Percentiles rank a stretch among this genome's conserved stretches.
Evolutionary conservation across 2,888 invertebrate genomes (phyloP).

Genomic region (Morpho deidamia): DNA sequence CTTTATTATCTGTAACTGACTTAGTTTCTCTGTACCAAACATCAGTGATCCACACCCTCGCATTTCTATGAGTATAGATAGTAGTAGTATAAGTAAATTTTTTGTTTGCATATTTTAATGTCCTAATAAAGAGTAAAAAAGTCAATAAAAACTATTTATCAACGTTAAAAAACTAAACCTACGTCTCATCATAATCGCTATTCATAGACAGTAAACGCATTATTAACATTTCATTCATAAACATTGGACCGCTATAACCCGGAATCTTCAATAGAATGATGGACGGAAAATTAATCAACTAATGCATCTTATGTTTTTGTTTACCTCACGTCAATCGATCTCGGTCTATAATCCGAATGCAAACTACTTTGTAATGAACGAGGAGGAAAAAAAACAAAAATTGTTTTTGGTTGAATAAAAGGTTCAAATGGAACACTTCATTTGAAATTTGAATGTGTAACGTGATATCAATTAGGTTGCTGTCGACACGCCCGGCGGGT

Average conservation of each 20-base stretch:
- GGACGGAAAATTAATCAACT: conserved; percentile 50
- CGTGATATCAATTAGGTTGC: conserved; percentile 68
- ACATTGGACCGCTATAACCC: conserved; percentile 24
- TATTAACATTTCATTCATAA: conserved; percentile 37
- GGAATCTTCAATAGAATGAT: conserved; percentile 42
- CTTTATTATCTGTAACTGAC: too few species aligned
- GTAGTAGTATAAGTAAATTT: too few species aligned
- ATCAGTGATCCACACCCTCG: too few species aligned
- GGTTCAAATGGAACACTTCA: conserved; percentile 51
- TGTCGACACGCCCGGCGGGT: conserved; percentile 41
- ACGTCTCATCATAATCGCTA: conserved; percentile 2
- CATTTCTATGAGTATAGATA: too few species aligned
- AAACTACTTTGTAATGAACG: conserved; percentile 17
- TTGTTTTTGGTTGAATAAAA: conserved; percentile 20
- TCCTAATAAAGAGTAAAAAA: too few species aligned
- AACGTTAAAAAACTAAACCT: not conserved
- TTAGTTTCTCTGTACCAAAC: too few species aligned
- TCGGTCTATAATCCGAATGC: conserved; percentile 1
- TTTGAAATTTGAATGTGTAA: conserved; percentile 35
- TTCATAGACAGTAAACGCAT: not conserved
- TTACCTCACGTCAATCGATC: conserved; percentile 46
- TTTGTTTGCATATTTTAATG: too few species aligned
- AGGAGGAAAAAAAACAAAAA: conserved; percentile 15
- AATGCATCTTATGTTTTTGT: conserved; percentile 64
- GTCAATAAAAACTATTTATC: not conserved